Evolutionary conservation across 2,888 invertebrate species (phyloP).

Genomic region (Cephus runcator): DNA sequence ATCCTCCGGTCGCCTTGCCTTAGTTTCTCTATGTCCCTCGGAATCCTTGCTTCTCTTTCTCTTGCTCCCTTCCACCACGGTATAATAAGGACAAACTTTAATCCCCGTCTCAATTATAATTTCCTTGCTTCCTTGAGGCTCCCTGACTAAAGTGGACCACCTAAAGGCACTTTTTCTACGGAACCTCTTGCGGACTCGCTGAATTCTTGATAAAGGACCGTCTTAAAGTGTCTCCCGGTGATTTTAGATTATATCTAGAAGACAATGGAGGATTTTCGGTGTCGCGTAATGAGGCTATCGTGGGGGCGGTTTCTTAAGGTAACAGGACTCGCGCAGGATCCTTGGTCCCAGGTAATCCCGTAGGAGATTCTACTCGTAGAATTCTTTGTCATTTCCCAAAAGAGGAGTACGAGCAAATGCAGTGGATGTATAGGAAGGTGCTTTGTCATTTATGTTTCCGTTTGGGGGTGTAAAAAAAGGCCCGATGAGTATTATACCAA

Average conservation of each 20-base stretch:
- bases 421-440: constrained; percentile 32
- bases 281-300: neutral
- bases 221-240: neutral
- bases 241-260: neutral
- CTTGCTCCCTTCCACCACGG: constrained; percentile 11
- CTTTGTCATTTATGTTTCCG: constrained; percentile 61
- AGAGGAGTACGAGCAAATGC: neutral
- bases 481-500: neutral
- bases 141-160: constrained; percentile 45
- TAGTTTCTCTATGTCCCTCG: neutral
- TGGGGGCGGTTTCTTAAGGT: neutral
- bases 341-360: constrained; percentile 42
- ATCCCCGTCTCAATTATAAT: constrained; percentile 59
- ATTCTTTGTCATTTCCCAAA: constrained; percentile 37
- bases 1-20: neutral
- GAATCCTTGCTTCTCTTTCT: constrained; percentile 11
- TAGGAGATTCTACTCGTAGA: constrained; percentile 25
- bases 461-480: constrained; percentile 22
- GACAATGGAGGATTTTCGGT: neutral
- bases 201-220: neutral
- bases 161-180: constrained; percentile 15
- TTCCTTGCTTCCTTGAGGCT: constrained; percentile 34
- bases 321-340: neutral
- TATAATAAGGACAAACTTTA: constrained; percentile 60
- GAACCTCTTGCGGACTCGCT: neutral